Evolutionary conservation across 2,113 vertebrate species (phyloP).

Genomic region (Tonatia bakeri): DNA sequence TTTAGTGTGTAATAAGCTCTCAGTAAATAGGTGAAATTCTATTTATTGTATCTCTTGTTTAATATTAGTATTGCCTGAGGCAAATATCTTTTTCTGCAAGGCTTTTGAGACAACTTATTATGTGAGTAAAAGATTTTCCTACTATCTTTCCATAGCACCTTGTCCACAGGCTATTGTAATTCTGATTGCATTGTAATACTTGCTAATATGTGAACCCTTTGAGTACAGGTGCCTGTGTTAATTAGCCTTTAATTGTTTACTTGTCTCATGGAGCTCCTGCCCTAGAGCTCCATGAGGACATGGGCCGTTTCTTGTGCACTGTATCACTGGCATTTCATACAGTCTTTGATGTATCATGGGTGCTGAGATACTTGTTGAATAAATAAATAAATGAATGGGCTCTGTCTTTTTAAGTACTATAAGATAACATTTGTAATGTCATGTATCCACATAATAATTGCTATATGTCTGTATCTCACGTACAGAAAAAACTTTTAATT

Average conservation of each 20-base stretch:
- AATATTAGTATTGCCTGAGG: background rate
- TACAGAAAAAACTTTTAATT: background rate
- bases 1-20: constrained; percentile 16
- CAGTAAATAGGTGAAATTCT: background rate
- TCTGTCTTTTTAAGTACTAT: background rate
- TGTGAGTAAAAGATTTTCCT: background rate
- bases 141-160: background rate
- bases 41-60: background rate
- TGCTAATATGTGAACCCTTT: background rate
- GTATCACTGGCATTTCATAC: background rate
- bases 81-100: background rate
- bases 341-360: background rate
- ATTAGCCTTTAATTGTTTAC: constrained; percentile 20
- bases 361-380: background rate
- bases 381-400: background rate
- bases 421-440: background rate
- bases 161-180: background rate
- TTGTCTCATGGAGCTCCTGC: background rate
- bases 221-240: background rate
- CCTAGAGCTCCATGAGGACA: background rate
- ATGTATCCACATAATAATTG: background rate
- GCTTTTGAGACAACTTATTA: background rate
- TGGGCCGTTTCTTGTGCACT: background rate
- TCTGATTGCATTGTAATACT: background rate
- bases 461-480: background rate